phyloP scores from a whole-genome alignment of 2,888 invertebrate species.

The Stegophylla sp. region DNA sequence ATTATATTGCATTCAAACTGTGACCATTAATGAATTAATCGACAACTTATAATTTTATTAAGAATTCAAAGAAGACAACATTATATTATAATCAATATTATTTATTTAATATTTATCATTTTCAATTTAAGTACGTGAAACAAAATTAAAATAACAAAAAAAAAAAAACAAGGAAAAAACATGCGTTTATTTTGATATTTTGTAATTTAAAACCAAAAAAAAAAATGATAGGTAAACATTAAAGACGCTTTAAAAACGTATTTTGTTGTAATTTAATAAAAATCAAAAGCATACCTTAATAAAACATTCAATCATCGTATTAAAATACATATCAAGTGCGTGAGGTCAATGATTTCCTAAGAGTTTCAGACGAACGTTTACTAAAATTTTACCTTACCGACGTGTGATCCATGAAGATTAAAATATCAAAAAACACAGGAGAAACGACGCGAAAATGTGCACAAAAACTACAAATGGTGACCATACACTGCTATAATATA shows the following conservation, averaged over 20 bases:
- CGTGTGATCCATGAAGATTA: conserved; percentile 1
- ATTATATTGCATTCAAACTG: neutral
- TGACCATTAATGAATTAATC: neutral
- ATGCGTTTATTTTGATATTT: no score
- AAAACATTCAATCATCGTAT: neutral
- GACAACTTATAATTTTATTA: conserved; percentile 14
- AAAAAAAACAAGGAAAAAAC: neutral
- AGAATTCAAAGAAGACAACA: neutral
- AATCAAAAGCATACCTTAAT: no score
- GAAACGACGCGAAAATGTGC: conserved; percentile 4
- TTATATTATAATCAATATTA: neutral
- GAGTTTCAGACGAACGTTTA: neutral
- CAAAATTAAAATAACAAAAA: neutral
- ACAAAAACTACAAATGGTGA: conserved; percentile 3
- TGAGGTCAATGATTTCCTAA: conserved; percentile 36
- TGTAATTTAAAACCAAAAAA: neutral
- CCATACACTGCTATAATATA: no score
- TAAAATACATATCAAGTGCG: neutral
- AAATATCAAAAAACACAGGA: neutral
- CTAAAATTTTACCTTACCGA: conserved; percentile 17
- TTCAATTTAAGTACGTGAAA: neutral
- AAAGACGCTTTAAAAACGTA: no score
- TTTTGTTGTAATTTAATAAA: no score
- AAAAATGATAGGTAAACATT: neutral
- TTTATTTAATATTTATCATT: neutral